Evolutionary conservation across 1,140 invertebrate genomes (phyloP).

Genomic region (Nilaparvata lugens): DNA sequence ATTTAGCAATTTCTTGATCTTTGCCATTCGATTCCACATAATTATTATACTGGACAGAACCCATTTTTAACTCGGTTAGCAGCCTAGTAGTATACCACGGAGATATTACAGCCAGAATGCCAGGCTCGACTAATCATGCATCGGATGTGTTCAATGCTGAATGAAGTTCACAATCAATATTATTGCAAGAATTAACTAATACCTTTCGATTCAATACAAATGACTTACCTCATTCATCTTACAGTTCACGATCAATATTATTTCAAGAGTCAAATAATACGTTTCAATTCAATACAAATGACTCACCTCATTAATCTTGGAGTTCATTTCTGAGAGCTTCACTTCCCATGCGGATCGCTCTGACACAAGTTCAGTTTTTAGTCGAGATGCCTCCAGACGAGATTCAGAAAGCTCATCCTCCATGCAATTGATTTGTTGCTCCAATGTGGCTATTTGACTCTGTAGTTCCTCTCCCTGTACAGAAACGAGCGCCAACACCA

Average conservation of each 20-base stretch:
- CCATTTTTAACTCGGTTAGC: too few species aligned
- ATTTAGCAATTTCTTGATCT: too few species aligned
- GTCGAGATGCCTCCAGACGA: constrained; percentile 66
- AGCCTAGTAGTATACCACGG: too few species aligned
- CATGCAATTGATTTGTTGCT: constrained; percentile 72
- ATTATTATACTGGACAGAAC: too few species aligned
- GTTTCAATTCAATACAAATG: not conserved
- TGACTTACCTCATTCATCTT: too few species aligned
- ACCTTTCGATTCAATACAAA: too few species aligned
- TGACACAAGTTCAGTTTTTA: constrained; percentile 82
- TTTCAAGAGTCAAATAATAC: not conserved
- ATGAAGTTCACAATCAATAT: too few species aligned
- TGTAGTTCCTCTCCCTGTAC: constrained; percentile 40
- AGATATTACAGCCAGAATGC: too few species aligned
- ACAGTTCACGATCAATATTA: too few species aligned
- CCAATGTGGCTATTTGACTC: constrained; percentile 50
- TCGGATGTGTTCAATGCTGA: too few species aligned
- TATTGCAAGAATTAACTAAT: constrained; percentile 8
- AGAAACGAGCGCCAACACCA: not conserved
- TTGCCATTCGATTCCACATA: too few species aligned
- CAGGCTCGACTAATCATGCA: too few species aligned
- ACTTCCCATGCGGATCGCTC: constrained; percentile 83
- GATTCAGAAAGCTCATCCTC: constrained; percentile 84
- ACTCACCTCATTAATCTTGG: constrained; percentile 78
- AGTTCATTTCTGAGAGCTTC: constrained; percentile 80